Conservation (phyloP, 2,797 vertebrate genomes). For the Sarcophilus harrisii region DNA sequence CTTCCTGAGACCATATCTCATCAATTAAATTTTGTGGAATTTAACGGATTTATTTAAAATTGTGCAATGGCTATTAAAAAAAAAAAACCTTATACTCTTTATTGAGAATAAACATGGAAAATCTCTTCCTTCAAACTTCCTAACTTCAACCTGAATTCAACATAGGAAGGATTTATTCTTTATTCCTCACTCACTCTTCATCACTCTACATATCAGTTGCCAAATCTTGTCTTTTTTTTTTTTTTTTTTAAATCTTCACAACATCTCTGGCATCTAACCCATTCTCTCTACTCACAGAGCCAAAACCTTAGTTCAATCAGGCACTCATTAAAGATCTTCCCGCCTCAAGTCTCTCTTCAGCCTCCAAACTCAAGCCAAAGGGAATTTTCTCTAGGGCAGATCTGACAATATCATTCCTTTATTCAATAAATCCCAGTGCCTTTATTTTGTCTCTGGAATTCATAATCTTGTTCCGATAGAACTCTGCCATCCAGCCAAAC, state of each 20-base stretch:
- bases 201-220: not conserved
- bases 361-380: not conserved
- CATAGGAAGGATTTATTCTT: not conserved
- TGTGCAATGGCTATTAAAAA: not conserved
- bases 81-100: not conserved
- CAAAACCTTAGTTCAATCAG: not conserved
- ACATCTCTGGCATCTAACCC: not conserved
- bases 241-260: not conserved
- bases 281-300: not conserved
- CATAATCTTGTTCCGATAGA: not conserved
- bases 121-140: conserved; percentile 15
- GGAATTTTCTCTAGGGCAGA: not conserved
- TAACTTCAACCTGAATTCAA: conserved; percentile 43
- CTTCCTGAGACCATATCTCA: not conserved
- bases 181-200: not conserved
- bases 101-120: conserved; percentile 3
- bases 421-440: not conserved
- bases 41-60: not conserved
- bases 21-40: not conserved
- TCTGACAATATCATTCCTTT: not conserved
- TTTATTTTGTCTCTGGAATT: not conserved
- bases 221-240: not conserved
- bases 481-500: not conserved
- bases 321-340: not conserved
- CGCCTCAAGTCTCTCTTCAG: not conserved